These are phyloP conservation scores for Popillia japonica DNA, from an alignment of 1,140 invertebrate genomes.

Conservation along the genomic window DNA sequence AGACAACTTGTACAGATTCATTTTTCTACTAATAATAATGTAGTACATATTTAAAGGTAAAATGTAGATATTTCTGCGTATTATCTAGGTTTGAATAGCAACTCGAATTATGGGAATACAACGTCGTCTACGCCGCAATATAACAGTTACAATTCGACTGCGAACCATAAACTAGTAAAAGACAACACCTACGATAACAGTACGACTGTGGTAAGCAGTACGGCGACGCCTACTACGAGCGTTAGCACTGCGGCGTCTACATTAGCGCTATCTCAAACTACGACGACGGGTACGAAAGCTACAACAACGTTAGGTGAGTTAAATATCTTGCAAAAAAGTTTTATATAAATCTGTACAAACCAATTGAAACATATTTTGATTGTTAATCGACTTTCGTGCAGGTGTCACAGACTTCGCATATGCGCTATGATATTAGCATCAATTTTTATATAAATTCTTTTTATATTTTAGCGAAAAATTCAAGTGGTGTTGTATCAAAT, in stretches of 20 bases:
- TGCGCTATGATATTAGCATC: too few relatives aligned
- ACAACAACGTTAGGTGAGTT: slow-evolving; percentile 58
- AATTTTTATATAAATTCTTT: too few relatives aligned
- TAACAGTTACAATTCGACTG: slow-evolving; percentile 58
- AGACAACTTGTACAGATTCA: background rate
- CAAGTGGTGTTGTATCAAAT: slow-evolving; percentile 67
- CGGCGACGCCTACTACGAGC: slow-evolving; percentile 64
- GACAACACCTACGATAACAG: slow-evolving; percentile 67
- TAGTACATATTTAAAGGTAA: background rate
- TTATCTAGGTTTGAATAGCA: slow-evolving; percentile 50
- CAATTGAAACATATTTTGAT: too few relatives aligned
- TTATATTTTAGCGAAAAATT: slow-evolving; percentile 54
- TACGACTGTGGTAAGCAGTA: slow-evolving; percentile 62
- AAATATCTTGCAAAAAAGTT: background rate
- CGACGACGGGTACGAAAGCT: slow-evolving; percentile 54
- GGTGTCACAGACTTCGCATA: too few relatives aligned
- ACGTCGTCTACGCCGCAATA: slow-evolving; percentile 53
- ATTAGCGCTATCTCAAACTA: slow-evolving; percentile 56
- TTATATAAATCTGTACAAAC: background rate
- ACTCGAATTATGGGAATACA: slow-evolving; percentile 52
- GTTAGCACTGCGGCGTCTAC: slow-evolving; percentile 62
- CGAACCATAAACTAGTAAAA: slow-evolving; percentile 65
- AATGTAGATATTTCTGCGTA: slow-evolving; percentile 1
- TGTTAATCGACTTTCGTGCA: too few relatives aligned
- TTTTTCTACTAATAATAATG: slow-evolving; percentile 25